Base-by-base conservation (phyloP, 2,113 vertebrate genomes). In the Otocyon megalotis region DNA sequence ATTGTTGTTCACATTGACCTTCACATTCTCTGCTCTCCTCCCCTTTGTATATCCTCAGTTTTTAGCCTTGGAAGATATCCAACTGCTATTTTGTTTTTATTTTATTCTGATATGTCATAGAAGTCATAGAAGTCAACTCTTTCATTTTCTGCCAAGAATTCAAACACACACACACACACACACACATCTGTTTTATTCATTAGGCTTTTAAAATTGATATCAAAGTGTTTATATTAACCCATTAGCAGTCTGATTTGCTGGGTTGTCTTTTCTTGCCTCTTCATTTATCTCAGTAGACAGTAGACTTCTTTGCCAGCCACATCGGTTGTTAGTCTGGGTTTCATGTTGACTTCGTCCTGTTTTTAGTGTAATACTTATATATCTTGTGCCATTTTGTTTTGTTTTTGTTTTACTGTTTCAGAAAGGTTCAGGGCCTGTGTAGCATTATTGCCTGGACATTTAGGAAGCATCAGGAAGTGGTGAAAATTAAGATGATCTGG, bases 361-460 rank as follows among this genome's bases (percentile, higher is more conserved):
- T 86, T 87, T 67, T 69, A 69, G 32, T 74, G 20, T 85, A 63
- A 53, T 69, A 48, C 22, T 84, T 76, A 4, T 37, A 5, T 43
- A 14, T n/a, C 37, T 93, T 88, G 89, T 82, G 48, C 85, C 8
- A 3, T 89, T 87, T 86, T 81, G 50, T 95, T 91, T 96, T 88
- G 16, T 8, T 84, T 83, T 88, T 65, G 15, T 43, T 94, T 92
- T 86, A 37, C 37, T 76, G 15, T 87, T 22, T 56, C n/a, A 71
- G 35, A 67, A 67, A 74, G 65, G 56, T 48, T 82, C 50, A 58
- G 28, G 20, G 4, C n/a, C 62, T 84, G 0, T 20, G 32, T 87
- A 79, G 10, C 22, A 13, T 83, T 8, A 72, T 77, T 88, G 26
- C 56, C 12, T 2, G n/a, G 50, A 85, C 35, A 30, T 65, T 85